Percentiles rank a stretch among this genome's conserved stretches.
These are phyloP conservation scores for Eptesicus fuscus DNA, from an alignment of 2,113 vertebrate species.

Conservation along the genomic window DNA sequence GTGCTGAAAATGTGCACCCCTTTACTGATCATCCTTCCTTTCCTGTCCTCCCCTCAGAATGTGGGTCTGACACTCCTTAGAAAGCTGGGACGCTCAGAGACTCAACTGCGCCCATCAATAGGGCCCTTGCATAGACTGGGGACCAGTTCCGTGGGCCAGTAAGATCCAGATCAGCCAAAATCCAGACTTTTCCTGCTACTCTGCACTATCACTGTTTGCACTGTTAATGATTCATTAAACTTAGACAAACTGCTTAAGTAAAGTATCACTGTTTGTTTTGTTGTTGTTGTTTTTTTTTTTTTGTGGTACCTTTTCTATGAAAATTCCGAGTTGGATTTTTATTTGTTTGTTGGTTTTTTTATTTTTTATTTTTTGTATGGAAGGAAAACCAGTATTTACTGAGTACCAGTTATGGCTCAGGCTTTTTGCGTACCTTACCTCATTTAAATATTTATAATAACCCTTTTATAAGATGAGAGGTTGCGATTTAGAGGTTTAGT, in stretches of 20 bases:
- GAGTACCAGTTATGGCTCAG: background rate
- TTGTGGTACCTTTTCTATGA: background rate
- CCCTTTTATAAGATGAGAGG: background rate
- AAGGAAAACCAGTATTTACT: background rate
- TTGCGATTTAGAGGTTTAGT: background rate
- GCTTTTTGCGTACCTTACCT: background rate
- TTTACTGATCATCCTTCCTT: background rate
- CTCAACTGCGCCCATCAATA: background rate
- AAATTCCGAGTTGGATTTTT: background rate
- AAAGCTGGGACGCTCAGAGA: background rate
- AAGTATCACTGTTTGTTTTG: background rate
- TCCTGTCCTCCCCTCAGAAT: background rate
- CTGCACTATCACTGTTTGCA: background rate
- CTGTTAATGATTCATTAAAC: background rate
- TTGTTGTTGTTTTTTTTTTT: background rate
- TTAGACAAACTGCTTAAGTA: background rate
- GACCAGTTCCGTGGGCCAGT: accelerated
- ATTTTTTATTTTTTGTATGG: background rate
- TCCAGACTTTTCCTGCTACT: background rate
- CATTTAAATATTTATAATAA: background rate
- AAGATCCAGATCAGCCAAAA: background rate
- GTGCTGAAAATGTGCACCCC: background rate
- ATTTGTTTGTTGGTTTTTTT: too few species aligned
- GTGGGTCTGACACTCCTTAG: background rate
- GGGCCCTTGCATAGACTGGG: accelerated